Percentiles rank a stretch among this genome's conserved stretches.
phyloP scores from a whole-genome alignment of 37 sponge, comb jelly and placozoan species.

The Ianthella basta region DNA sequence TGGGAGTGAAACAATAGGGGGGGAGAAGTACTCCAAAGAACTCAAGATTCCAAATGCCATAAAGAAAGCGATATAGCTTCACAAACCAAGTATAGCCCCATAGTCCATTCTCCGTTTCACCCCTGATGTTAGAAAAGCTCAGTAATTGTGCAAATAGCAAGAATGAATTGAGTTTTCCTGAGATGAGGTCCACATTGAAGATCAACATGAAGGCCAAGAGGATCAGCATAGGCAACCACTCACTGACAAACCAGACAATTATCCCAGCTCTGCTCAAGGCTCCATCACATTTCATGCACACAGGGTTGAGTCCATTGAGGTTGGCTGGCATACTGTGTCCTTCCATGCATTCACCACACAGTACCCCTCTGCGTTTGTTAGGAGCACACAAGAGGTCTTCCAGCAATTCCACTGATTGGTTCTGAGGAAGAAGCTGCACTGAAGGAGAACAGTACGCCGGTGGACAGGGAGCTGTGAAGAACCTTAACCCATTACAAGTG shows the following conservation, averaged over 20 bases:
- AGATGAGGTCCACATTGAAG: constrained; percentile 17
- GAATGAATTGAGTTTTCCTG: not conserved
- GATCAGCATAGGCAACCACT: constrained; percentile 2
- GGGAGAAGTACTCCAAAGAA: constrained; percentile 4
- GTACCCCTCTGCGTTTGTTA: not conserved
- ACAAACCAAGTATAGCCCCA: too few relatives aligned
- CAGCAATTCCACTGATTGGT: not conserved
- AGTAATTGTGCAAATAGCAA: constrained; percentile 12
- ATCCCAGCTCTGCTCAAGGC: not conserved
- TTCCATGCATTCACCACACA: constrained; percentile 18
- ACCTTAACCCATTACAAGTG: not conserved
- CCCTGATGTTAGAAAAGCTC: too few relatives aligned
- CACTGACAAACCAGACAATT: not conserved
- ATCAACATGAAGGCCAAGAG: not conserved
- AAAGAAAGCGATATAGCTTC: not conserved
- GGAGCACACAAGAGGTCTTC: constrained; percentile 6
- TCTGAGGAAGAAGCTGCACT: not conserved
- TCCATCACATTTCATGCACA: not conserved
- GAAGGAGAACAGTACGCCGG: not conserved
- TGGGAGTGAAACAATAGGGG: not conserved
- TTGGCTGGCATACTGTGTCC: constrained; percentile 10
- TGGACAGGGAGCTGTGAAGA: not conserved
- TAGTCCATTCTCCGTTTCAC: too few relatives aligned
- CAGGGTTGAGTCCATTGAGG: not conserved
- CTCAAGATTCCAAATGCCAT: constrained; percentile 16